Percentiles rank a stretch among this genome's conserved stretches.
Conservation (phyloP, 1,140 invertebrate genomes). For the Euglossa dilemma region DNA sequence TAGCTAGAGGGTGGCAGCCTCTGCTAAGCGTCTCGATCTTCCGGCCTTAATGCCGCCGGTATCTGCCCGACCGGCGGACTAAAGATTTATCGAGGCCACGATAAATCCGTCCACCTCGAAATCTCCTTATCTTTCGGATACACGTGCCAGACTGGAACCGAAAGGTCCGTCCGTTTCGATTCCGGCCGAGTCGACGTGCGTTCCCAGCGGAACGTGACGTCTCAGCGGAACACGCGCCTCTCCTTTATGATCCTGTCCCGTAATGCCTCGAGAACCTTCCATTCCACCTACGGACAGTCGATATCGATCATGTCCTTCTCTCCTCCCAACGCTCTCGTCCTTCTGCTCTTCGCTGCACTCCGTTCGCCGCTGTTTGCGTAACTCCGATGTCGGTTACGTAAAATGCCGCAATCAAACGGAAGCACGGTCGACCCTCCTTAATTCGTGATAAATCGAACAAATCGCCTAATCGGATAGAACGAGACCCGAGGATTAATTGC, state of each 20-base stretch:
- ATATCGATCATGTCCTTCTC: neutral
- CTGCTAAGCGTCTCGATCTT: slow-evolving; percentile 21
- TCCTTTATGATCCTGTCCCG: neutral
- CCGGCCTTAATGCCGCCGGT: slow-evolving; percentile 7
- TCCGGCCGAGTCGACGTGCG: neutral
- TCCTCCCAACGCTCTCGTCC: too few species aligned
- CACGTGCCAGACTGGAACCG: neutral
- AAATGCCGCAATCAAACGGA: too few species aligned
- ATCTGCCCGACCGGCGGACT: neutral
- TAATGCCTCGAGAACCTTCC: neutral
- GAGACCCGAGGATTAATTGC: too few species aligned
- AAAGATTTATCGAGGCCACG: slow-evolving; percentile 42
- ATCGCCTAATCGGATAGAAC: too few species aligned
- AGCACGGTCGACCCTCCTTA: too few species aligned
- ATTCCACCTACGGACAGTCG: neutral
- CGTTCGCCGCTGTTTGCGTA: too few species aligned
- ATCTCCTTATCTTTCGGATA: slow-evolving; percentile 25
- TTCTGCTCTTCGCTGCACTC: too few species aligned
- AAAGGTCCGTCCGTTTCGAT: slow-evolving; percentile 21
- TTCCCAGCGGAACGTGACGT: neutral
- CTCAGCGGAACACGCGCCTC: neutral
- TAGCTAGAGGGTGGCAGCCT: neutral
- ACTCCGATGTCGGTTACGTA: too few species aligned
- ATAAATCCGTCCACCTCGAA: slow-evolving; percentile 20
- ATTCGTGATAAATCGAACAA: too few species aligned